phyloP scores from a whole-genome alignment of 2,113 vertebrate genomes.

The Leptobrachium ailaonicum region DNA sequence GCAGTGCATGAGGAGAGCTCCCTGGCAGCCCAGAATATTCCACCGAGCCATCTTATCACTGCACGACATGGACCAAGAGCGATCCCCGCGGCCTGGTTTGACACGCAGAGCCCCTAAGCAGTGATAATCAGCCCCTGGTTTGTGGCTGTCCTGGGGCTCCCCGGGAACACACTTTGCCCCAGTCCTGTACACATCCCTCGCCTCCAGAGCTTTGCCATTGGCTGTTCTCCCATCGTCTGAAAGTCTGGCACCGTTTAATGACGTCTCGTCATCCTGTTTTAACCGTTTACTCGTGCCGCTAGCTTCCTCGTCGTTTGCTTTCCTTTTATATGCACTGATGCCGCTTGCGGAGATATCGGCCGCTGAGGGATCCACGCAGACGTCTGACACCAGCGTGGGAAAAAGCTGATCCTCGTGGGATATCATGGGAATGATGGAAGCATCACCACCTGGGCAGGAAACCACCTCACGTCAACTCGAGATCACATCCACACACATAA shows the following conservation, averaged over 20 bases:
- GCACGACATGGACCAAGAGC: conserved; percentile 88
- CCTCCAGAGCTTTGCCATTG: background rate
- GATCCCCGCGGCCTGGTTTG: conserved; percentile 90
- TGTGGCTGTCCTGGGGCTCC: conserved; percentile 65
- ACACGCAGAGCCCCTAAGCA: conserved; percentile 77
- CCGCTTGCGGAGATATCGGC: conserved; percentile 31
- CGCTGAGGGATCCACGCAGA: conserved; percentile 36
- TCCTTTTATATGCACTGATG: background rate
- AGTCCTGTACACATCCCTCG: conserved; percentile 79
- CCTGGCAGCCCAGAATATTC: conserved; percentile 88
- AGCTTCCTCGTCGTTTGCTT: background rate
- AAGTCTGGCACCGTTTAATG: background rate
- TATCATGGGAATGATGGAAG: conserved; percentile 86
- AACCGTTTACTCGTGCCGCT: background rate
- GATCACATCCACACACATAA: no score
- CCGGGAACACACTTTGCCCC: conserved; percentile 89
- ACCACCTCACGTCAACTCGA: no score
- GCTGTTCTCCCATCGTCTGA: background rate
- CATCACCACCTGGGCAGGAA: conserved; percentile 81
- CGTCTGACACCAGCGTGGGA: conserved; percentile 42
- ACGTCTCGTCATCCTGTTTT: background rate
- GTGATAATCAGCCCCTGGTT: conserved; percentile 78
- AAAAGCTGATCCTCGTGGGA: conserved; percentile 67
- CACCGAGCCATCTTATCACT: conserved; percentile 90
- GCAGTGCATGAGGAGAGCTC: conserved; percentile 88